Evolutionary conservation across 2,888 invertebrate species (phyloP), one percentile per base, ranked within the genome.

Genomic region (Pseudeuparius sepicola): DNA sequence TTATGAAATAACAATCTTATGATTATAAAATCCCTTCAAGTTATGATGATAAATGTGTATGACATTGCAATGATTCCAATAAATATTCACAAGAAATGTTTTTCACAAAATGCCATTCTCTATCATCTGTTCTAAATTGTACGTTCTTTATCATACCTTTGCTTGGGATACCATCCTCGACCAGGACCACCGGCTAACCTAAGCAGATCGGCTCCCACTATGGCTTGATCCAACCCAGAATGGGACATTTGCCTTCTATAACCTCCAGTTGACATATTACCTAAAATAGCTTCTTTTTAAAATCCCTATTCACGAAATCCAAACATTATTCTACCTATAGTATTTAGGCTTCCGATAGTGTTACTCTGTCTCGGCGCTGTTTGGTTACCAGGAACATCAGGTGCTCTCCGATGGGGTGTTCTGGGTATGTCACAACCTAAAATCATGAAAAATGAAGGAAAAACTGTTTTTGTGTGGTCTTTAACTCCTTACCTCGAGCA

Each of bases 111-210:
- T n/a, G n/a, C n/a, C n/a, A n/a, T n/a, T n/a, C n/a, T n/a, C n/a
- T n/a, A n/a, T n/a, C n/a, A n/a, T n/a, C n/a, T n/a, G n/a, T n/a
- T n/a, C n/a, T n/a, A n/a, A n/a, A n/a, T n/a, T n/a, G n/a, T n/a
- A n/a, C n/a, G n/a, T n/a, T n/a, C n/a, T n/a, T n/a, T n/a, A n/a
- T n/a, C n/a, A n/a, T n/a, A n/a, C 13, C 20, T 66, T 54, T 76
- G 83, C 53, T 73, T 75, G 4, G 84, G 84, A 57, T 84, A 84
- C 87, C 87, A 87, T 46, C 87, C 86, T 31, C 86, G 69, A 10
- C 82, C 84, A 1, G 87, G 86, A 1, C 84, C 85, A 2, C 86
- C 86, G 2, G 78, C 75, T 46, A 86, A 63, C 52, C 86, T 69
- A 38, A 86, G 66, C 53, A 86, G 67, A 60, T 87, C 86, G n/a